Percentiles rank a stretch among this genome's conserved stretches.
Evolutionary conservation across 2,797 vertebrate species (phyloP).

Genomic region (Cynopterus sphinx): DNA sequence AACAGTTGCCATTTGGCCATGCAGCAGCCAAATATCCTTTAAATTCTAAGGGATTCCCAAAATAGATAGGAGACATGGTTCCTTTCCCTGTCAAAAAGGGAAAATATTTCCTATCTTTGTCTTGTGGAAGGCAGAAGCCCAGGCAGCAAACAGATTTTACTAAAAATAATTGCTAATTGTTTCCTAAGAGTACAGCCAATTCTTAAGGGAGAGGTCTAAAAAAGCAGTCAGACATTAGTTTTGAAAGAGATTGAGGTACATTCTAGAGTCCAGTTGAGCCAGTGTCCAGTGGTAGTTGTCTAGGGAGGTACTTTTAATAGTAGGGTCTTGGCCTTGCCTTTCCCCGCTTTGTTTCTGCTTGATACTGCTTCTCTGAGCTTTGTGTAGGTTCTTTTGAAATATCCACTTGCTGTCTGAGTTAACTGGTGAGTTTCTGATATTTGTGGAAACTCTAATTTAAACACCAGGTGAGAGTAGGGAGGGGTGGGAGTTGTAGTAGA

Average conservation of each 20-base stretch:
- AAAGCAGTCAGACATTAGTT: neutral
- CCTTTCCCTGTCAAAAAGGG: neutral
- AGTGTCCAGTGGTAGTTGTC: neutral
- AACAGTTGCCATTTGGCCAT: neutral
- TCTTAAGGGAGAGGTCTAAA: neutral
- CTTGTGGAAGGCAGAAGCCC: neutral
- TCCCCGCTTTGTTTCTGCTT: neutral
- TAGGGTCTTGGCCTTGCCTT: neutral
- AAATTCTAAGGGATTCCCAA: neutral
- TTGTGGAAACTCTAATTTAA: neutral
- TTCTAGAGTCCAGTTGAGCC: neutral
- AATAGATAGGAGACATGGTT: neutral
- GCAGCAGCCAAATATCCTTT: neutral
- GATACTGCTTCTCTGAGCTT: neutral
- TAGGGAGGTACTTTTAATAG: neutral
- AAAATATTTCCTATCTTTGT: neutral
- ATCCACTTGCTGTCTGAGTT: neutral
- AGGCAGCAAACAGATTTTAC: neutral
- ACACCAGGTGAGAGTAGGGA: too few relatives aligned
- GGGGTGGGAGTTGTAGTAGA: too few relatives aligned
- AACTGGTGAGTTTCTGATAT: neutral
- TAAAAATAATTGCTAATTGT: slow-evolving; percentile 25
- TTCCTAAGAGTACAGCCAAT: neutral
- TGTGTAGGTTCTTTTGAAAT: neutral
- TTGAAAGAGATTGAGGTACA: neutral